Evolutionary conservation across 2,888 invertebrate genomes (phyloP).

Genomic region (Cephus runcator): DNA sequence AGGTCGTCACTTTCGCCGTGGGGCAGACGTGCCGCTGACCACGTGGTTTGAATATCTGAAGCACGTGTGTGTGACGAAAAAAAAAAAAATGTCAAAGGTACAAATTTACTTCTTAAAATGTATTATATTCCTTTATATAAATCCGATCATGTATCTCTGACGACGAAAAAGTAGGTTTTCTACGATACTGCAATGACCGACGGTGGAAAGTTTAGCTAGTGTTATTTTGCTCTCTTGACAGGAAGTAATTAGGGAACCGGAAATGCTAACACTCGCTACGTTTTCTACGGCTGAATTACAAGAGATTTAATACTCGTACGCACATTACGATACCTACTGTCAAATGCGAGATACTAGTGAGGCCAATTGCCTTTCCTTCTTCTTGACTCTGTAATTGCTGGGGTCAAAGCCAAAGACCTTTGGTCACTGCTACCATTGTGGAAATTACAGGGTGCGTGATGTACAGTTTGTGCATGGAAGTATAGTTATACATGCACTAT

Average conservation of each 20-base stretch:
- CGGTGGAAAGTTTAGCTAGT: slow-evolving; percentile 1
- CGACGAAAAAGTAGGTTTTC: slow-evolving; percentile 23
- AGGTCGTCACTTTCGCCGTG: slow-evolving; percentile 33
- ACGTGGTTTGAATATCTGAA: background rate
- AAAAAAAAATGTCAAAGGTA: background rate
- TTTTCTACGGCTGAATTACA: background rate
- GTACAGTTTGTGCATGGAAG: background rate
- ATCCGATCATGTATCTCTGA: slow-evolving; percentile 21
- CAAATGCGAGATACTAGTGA: slow-evolving; percentile 18
- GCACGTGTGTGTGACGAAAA: background rate
- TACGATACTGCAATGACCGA: slow-evolving; percentile 14
- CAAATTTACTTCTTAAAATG: background rate
- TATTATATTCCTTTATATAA: background rate
- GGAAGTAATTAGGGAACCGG: background rate
- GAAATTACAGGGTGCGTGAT: slow-evolving; percentile 19
- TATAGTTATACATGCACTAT: background rate
- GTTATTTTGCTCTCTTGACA: background rate
- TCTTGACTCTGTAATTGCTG: slow-evolving; percentile 27
- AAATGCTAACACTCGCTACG: background rate
- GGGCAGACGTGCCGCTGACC: slow-evolving; percentile 10
- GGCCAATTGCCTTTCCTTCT: slow-evolving; percentile 25
- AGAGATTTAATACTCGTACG: background rate
- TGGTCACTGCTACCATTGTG: slow-evolving; percentile 24
- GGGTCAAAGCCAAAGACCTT: slow-evolving; percentile 23
- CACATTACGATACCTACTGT: background rate